These are phyloP conservation scores for Pangasianodon gigas DNA, from an alignment of 2,113 vertebrate genomes.

Conservation along the genomic window DNA sequence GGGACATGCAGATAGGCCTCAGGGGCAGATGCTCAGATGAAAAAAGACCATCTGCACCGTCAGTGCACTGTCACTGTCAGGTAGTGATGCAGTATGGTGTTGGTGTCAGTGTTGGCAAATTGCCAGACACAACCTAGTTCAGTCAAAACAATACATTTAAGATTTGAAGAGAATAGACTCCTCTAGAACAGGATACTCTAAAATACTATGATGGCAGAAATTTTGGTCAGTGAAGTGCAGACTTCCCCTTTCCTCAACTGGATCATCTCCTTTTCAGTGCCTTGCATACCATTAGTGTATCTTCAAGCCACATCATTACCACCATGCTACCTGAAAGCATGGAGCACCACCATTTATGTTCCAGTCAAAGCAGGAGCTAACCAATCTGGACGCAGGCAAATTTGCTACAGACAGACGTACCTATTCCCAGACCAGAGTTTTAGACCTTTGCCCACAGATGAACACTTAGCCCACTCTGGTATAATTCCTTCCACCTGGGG, in stretches of 20 bases:
- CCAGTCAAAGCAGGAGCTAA: not conserved
- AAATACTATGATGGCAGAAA: not conserved
- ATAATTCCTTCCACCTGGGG: not conserved
- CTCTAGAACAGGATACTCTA: not conserved
- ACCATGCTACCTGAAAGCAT: not conserved
- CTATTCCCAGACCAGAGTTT: not conserved
- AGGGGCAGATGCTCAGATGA: conserved; percentile 8
- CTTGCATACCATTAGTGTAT: not conserved
- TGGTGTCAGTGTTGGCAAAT: not conserved
- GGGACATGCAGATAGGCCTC: not conserved
- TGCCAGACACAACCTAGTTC: not conserved
- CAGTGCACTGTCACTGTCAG: not conserved
- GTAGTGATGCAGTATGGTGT: not conserved
- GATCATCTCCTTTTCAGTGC: not conserved
- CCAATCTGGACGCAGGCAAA: not conserved
- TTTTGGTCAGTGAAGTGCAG: not conserved
- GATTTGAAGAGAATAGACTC: not conserved
- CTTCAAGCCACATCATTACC: not conserved
- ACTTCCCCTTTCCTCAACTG: not conserved
- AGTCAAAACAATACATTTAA: not conserved
- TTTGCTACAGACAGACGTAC: not conserved
- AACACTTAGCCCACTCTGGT: not conserved
- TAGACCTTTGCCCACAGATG: not conserved
- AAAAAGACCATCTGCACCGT: conserved; percentile 16
- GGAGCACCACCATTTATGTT: not conserved